phyloP scores from a whole-genome alignment of 2,888 invertebrate species.

The Brachypalpus laphriformis region DNA sequence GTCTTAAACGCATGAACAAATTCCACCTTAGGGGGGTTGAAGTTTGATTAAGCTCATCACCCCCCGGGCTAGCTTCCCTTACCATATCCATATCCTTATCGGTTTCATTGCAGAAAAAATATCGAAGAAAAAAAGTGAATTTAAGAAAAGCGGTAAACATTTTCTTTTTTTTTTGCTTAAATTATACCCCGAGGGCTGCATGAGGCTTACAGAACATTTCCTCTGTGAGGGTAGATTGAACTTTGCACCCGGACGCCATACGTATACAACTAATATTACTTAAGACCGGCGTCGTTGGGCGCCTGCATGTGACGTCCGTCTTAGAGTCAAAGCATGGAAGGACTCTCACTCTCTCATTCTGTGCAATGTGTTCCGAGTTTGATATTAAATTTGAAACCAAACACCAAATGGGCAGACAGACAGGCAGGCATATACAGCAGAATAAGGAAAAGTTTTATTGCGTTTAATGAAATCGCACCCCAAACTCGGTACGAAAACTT shows the following conservation, averaged over 20 bases:
- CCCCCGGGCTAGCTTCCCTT: slow-evolving; percentile 30
- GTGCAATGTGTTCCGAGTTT: slow-evolving; percentile 51
- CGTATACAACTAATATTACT: slow-evolving; percentile 63
- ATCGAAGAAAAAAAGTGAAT: background rate
- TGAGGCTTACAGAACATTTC: slow-evolving; percentile 26
- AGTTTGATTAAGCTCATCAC: slow-evolving; percentile 69
- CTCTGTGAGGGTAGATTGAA: slow-evolving; percentile 6
- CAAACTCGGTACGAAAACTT: slow-evolving; percentile 1
- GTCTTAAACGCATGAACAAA: slow-evolving; percentile 72
- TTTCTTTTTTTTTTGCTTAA: slow-evolving; percentile 53
- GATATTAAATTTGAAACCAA: slow-evolving; percentile 71
- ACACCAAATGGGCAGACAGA: slow-evolving; percentile 60
- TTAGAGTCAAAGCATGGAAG: background rate
- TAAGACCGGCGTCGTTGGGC: slow-evolving; percentile 37
- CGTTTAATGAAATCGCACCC: slow-evolving; percentile 63
- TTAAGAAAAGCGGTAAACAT: slow-evolving; percentile 35
- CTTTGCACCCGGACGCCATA: slow-evolving; percentile 17
- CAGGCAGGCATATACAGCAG: slow-evolving; percentile 1
- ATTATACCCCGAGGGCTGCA: slow-evolving; percentile 62
- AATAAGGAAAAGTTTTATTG: slow-evolving; percentile 42
- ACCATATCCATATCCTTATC: slow-evolving; percentile 40
- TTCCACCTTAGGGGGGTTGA: slow-evolving; percentile 43
- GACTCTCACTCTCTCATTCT: background rate
- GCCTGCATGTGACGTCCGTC: slow-evolving; percentile 61
- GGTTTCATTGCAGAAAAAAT: slow-evolving; percentile 24